Conservation (phyloP, 1,140 invertebrate genomes). For the Oryctes rhinoceros region DNA sequence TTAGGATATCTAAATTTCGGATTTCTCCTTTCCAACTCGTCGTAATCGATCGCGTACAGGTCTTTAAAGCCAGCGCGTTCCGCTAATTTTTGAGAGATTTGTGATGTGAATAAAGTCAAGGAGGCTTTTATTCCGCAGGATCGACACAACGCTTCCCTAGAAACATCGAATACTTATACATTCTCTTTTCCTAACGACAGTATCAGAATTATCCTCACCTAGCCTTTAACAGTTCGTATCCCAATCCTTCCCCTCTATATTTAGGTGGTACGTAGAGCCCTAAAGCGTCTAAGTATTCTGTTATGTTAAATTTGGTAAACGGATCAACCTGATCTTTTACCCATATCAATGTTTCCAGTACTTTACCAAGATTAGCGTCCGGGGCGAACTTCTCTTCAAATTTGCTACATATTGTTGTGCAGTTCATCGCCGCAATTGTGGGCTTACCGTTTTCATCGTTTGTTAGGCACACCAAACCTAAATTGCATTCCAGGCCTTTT, state of each 20-base stretch:
- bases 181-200: too few species aligned
- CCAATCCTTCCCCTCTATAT: slow-evolving; percentile 30
- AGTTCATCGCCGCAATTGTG: slow-evolving; percentile 11
- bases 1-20: slow-evolving; percentile 61
- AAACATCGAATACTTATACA: not conserved
- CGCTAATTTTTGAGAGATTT: slow-evolving; percentile 45
- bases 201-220: not conserved
- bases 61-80: slow-evolving; percentile 44
- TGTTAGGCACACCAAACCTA: slow-evolving; percentile 17
- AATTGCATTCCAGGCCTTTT: not conserved
- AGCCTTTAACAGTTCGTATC: slow-evolving; percentile 36
- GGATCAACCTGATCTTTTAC: slow-evolving; percentile 18
- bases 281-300: slow-evolving; percentile 1
- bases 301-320: slow-evolving; percentile 16
- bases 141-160: slow-evolving; percentile 41
- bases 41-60: slow-evolving; percentile 41
- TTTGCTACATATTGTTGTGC: slow-evolving; percentile 31
- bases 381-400: not conserved
- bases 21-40: slow-evolving; percentile 42
- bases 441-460: not conserved
- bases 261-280: slow-evolving; percentile 10
- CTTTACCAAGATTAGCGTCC: not conserved
- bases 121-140: slow-evolving; percentile 44
- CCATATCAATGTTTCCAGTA: slow-evolving; percentile 6
- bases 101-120: slow-evolving; percentile 45